Evolutionary conservation across 2,888 invertebrate genomes (phyloP), one percentile per base, ranked within the genome.

Genomic region (Andrena dorsata): DNA sequence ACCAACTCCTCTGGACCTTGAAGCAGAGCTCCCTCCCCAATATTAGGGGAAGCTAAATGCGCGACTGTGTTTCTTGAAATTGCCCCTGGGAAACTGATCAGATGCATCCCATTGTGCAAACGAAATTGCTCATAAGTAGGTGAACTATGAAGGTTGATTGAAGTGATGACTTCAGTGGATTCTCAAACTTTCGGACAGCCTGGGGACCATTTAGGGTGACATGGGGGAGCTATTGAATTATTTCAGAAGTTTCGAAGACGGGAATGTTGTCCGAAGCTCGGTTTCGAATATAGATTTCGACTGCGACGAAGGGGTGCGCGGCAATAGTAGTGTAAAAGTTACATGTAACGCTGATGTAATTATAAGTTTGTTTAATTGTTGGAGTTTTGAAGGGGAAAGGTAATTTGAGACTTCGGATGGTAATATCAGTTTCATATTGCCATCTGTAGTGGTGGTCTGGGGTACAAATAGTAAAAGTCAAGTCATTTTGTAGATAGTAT

Each of bases 1-100:
- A 82, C 87, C 87, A 53, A 82, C 60, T 83, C 90, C 91, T 86
- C 64, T 80, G 74, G 66, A 83, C 74, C 85, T 86, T 86, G 80
- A 83, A 87, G 80, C 85, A 76, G 65, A 76, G 47, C 41, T 66
- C 49, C 58, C 41, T 32, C 63, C 73, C 32, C 28, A 51, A 76
- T 76, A 28, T 61, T 69, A 10, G 1, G 23, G n/a, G 10, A 35
- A 35, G 2, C 13, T 56, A 41, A 10, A 8, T 10, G 58, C 32
- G 16, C 41, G 41, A 16, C 7, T n/a, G 1, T 28, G 23, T 26
- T 28, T 23, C 16, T 47, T 32, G 20, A 10, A 28, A 32, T n/a
- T n/a, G 8, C 5, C 30, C 10, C 20, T 32, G 23, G 32, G 32
- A 77, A 5, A 16, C 56, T 76, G n/a, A 60, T 65, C 76, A 26